Conservation (phyloP, 2,888 invertebrate species). For the Cheilosia urbana region DNA sequence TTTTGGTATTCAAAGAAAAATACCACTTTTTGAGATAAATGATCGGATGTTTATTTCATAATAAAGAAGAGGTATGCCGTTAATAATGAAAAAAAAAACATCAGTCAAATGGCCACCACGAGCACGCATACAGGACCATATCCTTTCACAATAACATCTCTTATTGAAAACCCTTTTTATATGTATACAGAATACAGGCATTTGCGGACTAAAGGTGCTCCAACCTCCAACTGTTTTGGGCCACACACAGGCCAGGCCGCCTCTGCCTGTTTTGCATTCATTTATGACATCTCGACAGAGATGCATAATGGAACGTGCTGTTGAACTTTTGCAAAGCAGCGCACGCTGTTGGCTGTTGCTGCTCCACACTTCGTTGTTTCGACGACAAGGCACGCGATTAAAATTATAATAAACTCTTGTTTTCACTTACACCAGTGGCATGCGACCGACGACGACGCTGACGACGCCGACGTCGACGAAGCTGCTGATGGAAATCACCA, state of each 20-base stretch:
- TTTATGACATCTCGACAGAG: slow-evolving; percentile 50
- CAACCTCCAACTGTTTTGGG: slow-evolving; percentile 38
- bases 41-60: no score
- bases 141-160: no score
- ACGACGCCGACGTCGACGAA: neutral
- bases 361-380: slow-evolving; percentile 32
- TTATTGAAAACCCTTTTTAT: no score
- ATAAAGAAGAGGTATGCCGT: no score
- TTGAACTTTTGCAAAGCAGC: slow-evolving; percentile 40
- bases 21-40: no score
- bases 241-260: slow-evolving; percentile 54
- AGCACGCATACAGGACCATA: no score
- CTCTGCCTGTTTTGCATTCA: slow-evolving; percentile 34
- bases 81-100: no score
- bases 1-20: no score
- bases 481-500: slow-evolving; percentile 48
- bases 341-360: slow-evolving; percentile 14
- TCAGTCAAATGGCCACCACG: no score
- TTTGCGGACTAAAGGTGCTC: neutral
- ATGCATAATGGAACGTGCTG: slow-evolving; percentile 9
- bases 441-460: neutral
- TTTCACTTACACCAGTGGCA: slow-evolving; percentile 67
- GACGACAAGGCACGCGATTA: slow-evolving; percentile 73
- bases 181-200: no score
- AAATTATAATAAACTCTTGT: slow-evolving; percentile 75